Evolutionary conservation across 2,888 invertebrate species (phyloP).

Genomic region (Rotaria socialis): DNA sequence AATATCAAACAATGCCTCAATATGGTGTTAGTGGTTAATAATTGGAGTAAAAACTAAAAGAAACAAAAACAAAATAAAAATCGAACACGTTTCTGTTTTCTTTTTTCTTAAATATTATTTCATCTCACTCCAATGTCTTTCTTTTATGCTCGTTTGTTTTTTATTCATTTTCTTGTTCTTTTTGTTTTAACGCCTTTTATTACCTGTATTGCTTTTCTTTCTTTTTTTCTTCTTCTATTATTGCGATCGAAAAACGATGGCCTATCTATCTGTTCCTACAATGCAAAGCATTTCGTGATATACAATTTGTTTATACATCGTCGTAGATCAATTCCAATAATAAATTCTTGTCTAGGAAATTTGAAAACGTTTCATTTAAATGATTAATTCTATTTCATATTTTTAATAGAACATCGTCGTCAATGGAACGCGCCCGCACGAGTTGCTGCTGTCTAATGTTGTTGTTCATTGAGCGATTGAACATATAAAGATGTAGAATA

Average conservation of each 20-base stretch:
- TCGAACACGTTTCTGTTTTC: neutral
- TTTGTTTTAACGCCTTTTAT: neutral
- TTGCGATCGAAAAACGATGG: slow-evolving; percentile 10
- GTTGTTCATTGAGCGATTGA: too few species aligned
- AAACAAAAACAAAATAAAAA: neutral
- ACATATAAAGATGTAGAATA: too few species aligned
- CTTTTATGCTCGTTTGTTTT: neutral
- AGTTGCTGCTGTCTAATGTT: too few species aligned
- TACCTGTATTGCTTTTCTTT: neutral
- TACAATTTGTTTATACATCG: slow-evolving; percentile 26
- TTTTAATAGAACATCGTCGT: too few species aligned
- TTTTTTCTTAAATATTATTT: neutral
- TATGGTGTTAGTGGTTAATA: slow-evolving; percentile 20
- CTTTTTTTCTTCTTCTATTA: neutral
- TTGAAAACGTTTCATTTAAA: neutral
- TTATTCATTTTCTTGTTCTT: neutral
- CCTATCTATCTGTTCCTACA: slow-evolving; percentile 15
- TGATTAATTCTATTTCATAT: too few species aligned
- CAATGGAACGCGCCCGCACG: too few species aligned
- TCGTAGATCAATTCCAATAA: slow-evolving; percentile 26
- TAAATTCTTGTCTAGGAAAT: slow-evolving; percentile 3
- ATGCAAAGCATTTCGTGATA: slow-evolving; percentile 32
- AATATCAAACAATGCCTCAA: slow-evolving; percentile 31
- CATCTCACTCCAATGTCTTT: slow-evolving; percentile 29
- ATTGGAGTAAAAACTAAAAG: neutral